phyloP scores from a whole-genome alignment of 2,113 vertebrate genomes.

The Pluvianellus socialis region DNA sequence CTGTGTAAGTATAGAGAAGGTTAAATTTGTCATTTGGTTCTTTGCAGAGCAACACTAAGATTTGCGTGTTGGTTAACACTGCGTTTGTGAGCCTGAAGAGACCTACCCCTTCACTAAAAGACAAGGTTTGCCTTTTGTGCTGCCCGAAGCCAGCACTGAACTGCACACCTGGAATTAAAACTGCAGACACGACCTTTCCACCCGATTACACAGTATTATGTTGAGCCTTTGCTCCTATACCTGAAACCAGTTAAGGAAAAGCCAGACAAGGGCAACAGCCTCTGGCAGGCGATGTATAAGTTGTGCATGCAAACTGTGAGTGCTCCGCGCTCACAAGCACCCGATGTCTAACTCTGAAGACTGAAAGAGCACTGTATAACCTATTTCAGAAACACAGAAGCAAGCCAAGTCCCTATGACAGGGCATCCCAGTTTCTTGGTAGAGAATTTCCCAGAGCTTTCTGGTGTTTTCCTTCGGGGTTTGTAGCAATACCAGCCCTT shows the following conservation, averaged over 20 bases:
- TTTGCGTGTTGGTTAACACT: not conserved
- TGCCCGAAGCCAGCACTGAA: not conserved
- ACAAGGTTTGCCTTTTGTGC: not conserved
- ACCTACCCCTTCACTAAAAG: not conserved
- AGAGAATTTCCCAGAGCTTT: not conserved
- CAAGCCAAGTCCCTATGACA: not conserved
- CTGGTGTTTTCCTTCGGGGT: not conserved
- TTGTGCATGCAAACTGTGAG: not conserved
- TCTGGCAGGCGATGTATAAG: not conserved
- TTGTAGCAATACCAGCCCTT: not conserved
- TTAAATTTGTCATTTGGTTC: not conserved
- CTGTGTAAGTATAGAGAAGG: not conserved
- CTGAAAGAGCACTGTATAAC: not conserved
- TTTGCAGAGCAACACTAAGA: not conserved
- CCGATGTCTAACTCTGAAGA: not conserved
- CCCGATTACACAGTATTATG: rapidly evolving
- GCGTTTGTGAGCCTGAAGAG: not conserved
- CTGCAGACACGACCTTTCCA: not conserved
- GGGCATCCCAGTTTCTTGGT: not conserved
- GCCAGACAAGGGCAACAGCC: not conserved
- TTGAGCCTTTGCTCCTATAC: not conserved
- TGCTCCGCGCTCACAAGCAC: rapidly evolving
- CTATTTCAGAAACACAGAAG: not conserved
- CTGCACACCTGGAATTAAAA: not conserved
- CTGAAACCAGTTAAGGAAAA: not conserved